Evolutionary conservation across 1,140 invertebrate genomes (phyloP).

Genomic region (Ceratosolen solmsi): DNA sequence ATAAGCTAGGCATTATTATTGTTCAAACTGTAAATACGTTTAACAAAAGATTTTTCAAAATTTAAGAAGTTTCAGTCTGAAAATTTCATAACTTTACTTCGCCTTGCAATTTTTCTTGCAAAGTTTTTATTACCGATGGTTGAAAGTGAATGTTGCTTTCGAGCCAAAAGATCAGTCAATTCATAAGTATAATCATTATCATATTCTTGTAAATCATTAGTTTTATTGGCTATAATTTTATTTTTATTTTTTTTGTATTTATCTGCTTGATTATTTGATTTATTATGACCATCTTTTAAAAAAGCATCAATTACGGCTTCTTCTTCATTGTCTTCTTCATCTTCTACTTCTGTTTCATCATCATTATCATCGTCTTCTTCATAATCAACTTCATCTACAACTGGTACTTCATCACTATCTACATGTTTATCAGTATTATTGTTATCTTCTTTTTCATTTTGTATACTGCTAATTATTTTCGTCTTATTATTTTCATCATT

Average conservation of each 20-base stretch:
- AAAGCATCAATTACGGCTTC: slow-evolving; percentile 60
- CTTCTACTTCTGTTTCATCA: slow-evolving; percentile 55
- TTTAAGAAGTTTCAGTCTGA: too few species aligned
- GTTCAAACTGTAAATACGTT: too few species aligned
- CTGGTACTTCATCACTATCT: slow-evolving; percentile 34
- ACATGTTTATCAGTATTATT: slow-evolving; percentile 40
- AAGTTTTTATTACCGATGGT: slow-evolving; percentile 57
- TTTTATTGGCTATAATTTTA: slow-evolving; percentile 55
- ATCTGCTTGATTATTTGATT: slow-evolving; percentile 55
- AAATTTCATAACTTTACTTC: slow-evolving; percentile 67
- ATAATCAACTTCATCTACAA: slow-evolving; percentile 53
- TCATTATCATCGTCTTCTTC: slow-evolving; percentile 57
- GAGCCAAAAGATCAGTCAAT: slow-evolving; percentile 60
- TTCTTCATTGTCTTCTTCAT: slow-evolving; percentile 61
- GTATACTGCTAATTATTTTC: slow-evolving; percentile 52
- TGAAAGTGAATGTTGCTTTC: slow-evolving; percentile 54
- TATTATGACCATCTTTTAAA: slow-evolving; percentile 58
- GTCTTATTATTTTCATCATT: slow-evolving; percentile 52
- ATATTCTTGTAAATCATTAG: slow-evolving; percentile 57
- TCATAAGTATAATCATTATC: slow-evolving; percentile 63
- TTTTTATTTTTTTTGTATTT: slow-evolving; percentile 55
- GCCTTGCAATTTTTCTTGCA: slow-evolving; percentile 55
- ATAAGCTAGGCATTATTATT: too few species aligned
- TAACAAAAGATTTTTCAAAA: too few species aligned
- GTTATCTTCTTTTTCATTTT: slow-evolving; percentile 50